Base-by-base conservation (phyloP, 1,140 invertebrate genomes). In the Ylistrum balloti region DNA sequence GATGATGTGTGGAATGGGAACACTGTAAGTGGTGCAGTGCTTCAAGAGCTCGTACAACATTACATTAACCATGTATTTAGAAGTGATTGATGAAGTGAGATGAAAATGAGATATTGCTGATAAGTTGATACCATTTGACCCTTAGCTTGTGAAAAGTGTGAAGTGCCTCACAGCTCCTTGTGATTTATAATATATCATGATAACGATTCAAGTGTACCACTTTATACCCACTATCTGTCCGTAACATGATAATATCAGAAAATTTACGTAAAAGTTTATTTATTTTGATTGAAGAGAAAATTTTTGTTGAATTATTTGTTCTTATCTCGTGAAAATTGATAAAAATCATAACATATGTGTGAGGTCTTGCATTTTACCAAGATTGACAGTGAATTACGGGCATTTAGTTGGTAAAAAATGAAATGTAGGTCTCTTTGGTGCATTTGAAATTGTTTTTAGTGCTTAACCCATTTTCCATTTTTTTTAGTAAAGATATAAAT, bases 221-320 rank as follows among this genome's bases (percentile, higher is more conserved):
- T 56, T 56, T 17, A 56, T 15, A 11, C 22, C 17, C 22, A 17
- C 56, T 74, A 74, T 74, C 56, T 74, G 56, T 74, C 56, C 22
- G 35, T n/a, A 28, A 74, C 22, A 17, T 28, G 56, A 74, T 74
- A 74, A 74, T 17, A 74, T 74, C 56, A 11, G 9, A 9, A 74
- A 74, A 74, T 74, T 74, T 74, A 74, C 56, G 20, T 74, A 74
- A 74, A 74, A n/a, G 20, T 28, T 74, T 74, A 74, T 74, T 74
- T 74, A 74, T 74, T 74, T 74, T 74, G 56, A 74, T 74, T 74
- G 56, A 74, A 74, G 56, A 74, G 56, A 74, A 74, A 74, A 74
- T 9, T 28, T 74, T 74, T 22, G 56, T 17, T 74, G 3, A 74
- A 74, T 74, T 28, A 28, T 74, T 74, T 28, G 22, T 74, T 74